Evolutionary conservation across 2,113 vertebrate species (phyloP), one percentile per base, ranked within the genome.

Genomic region (Hippocampus barbouri): DNA sequence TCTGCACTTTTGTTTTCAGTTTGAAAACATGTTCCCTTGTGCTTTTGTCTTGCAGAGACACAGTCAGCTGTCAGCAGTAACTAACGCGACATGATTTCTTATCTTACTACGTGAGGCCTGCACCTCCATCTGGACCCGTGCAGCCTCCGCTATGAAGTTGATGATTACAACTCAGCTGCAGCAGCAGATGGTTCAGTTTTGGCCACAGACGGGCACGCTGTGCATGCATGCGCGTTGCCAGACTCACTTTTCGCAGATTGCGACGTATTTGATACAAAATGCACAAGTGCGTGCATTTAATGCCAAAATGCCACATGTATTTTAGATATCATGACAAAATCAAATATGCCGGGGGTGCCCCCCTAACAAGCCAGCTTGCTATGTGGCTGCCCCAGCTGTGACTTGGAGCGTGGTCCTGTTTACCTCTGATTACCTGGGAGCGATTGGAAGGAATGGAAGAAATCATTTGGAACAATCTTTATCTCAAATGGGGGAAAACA

Each of bases 371-470:
- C 27, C 71, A 61, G 69, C 38, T 73, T 56, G 66, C 66, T 25
- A 41, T 1, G 60, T n/a, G 75, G 74, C 73, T 69, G 76, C 82
- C 82, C 70, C 40, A 40, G 57, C 49, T 71, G 40, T 30, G 71
- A 64, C 79, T 87, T 84, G 85, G 86, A 91, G 77, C 81, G 69
- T 69, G 60, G 61, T 76, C 81, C 68, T 78, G 83, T 86, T 87
- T 88, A 81, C 78, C 70, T 83, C 74, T 86, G 87, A 85, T 90
- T 91, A 92, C 89, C 88, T 90, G 87, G 79, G 83, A 90, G 86
- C 77, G 80, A 86, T 83, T 89, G 88, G 88, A 85, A 87, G 81
- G 75, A 78, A 78, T 75, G 71, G 71, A 80, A 80, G 82, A 79
- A 79, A 78, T 78, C 74, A 78, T 82, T 83, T 87, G 83, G 84